phyloP scores from a whole-genome alignment of 2,888 invertebrate genomes.

The Thyatira batis region DNA sequence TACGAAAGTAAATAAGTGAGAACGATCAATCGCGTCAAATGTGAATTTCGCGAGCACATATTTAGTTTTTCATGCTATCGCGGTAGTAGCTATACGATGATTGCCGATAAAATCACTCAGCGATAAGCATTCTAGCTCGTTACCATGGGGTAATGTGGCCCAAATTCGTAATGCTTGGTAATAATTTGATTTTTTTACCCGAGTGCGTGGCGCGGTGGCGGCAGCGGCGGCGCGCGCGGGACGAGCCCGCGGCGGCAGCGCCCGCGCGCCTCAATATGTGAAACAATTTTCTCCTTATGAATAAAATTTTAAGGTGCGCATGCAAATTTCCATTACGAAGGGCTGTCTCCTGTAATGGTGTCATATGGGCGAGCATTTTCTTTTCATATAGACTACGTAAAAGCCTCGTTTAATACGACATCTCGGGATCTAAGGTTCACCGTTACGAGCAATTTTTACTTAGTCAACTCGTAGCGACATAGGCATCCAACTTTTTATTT shows the following conservation, averaged over 20 bases:
- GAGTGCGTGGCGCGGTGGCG: constrained; percentile 44
- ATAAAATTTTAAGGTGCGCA: constrained; percentile 80
- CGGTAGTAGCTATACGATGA: constrained; percentile 11
- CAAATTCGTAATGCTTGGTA: constrained; percentile 58
- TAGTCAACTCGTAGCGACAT: neutral
- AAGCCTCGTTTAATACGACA: constrained; percentile 55
- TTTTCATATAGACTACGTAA: constrained; percentile 65
- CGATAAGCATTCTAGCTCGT: constrained; percentile 45
- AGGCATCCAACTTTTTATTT: neutral
- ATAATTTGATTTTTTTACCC: constrained; percentile 74
- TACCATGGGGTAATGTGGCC: constrained; percentile 50
- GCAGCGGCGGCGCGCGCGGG: constrained; percentile 7
- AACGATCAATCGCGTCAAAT: constrained; percentile 1
- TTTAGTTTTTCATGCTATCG: neutral
- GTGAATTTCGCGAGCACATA: neutral
- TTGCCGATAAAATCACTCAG: constrained; percentile 18
- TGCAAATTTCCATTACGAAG: constrained; percentile 77
- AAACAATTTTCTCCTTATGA: constrained; percentile 81
- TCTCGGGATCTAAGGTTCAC: constrained; percentile 34
- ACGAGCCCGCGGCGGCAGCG: constrained; percentile 11
- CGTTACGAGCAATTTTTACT: constrained; percentile 1
- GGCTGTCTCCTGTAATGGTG: constrained; percentile 69
- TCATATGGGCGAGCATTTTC: constrained; percentile 68
- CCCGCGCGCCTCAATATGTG: constrained; percentile 47
- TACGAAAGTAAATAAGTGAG: neutral